Base-by-base conservation (phyloP, 2,113 vertebrate genomes). In the Erythrocercus mccallii region DNA sequence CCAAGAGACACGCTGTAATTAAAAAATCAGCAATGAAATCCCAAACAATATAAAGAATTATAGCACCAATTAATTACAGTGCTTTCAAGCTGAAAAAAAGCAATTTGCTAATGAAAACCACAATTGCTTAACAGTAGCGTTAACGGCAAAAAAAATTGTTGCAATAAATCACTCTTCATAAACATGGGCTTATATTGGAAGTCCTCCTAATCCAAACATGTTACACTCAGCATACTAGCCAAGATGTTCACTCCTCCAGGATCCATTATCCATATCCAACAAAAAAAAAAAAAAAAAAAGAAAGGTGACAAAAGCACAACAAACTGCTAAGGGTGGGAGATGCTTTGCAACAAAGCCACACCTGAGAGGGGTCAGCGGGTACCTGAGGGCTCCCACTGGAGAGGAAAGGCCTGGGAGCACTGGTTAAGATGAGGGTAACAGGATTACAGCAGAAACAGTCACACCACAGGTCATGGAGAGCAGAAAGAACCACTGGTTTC, bases 1-100 rank as follows among this genome's bases (percentile, higher is more conserved):
- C 72, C 57, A 40, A 71, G 33, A 95, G 20, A 77, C 31, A n/a
- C 0, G 3, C 14, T 28, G 30, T 81, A 93, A 96, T 93, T 94
- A 95, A 74, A 68, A 68, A 92, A 81, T 81, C 68, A 78, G 44
- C 82, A 88, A 20, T 56, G 45, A 91, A 94, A 93, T 81, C 38
- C 48, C 66, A 85, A 94, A 86, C 62, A 92, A 89, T 81, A 80
- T 64, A 64, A 94, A 93, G 71, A 95, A 95, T 89, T 86, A 94
- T 77, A 92, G 82, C 50, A 62, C 69, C 40, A 93, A 96, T 96
- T 96, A 96, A 91, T 92, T 88, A 82, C 30, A 12, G 65, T 18
- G 42, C 81, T 95, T 90, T 70, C 70, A 83, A 86, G 56, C 69
- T 48, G 51, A 94, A 95, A 88, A 89, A 86, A 87, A 88, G 11